Conservation (phyloP, 2,113 vertebrate genomes). For the Desmodus rotundus region DNA sequence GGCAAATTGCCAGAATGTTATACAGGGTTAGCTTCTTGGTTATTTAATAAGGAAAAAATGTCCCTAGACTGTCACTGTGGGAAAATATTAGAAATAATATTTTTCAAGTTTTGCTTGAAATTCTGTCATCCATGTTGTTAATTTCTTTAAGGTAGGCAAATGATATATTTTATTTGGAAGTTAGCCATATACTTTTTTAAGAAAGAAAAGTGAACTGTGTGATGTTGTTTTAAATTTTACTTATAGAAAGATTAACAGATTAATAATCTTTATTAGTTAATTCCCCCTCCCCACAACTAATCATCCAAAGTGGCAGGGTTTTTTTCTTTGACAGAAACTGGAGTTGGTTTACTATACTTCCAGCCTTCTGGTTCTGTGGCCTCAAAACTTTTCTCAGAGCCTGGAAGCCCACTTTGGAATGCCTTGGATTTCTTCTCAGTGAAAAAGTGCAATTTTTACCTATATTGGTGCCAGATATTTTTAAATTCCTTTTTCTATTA, state of each 20-base stretch:
- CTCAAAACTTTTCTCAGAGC: background rate
- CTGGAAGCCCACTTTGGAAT: background rate
- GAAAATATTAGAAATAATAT: conserved; percentile 51
- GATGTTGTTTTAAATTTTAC: background rate
- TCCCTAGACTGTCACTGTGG: background rate
- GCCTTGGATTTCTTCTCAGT: background rate
- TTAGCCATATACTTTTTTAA: background rate
- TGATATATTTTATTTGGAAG: background rate
- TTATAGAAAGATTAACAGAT: background rate
- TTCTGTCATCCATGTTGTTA: background rate
- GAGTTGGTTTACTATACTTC: background rate
- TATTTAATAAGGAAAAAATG: conserved; percentile 46
- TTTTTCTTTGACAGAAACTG: background rate
- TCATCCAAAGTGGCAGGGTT: background rate
- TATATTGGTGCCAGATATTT: background rate
- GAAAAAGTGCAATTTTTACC: background rate
- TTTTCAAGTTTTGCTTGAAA: conserved; percentile 25
- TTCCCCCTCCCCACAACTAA: background rate
- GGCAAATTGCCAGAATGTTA: conserved; percentile 49
- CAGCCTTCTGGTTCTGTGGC: background rate
- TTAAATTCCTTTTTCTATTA: background rate
- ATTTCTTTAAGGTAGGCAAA: background rate
- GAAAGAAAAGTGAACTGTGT: conserved; percentile 9
- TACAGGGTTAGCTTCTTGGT: conserved; percentile 18
- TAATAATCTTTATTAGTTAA: background rate